Percentiles rank a stretch among this genome's conserved stretches.
Conservation (phyloP, 2,888 invertebrate species). For the Apotomis betuletana region DNA sequence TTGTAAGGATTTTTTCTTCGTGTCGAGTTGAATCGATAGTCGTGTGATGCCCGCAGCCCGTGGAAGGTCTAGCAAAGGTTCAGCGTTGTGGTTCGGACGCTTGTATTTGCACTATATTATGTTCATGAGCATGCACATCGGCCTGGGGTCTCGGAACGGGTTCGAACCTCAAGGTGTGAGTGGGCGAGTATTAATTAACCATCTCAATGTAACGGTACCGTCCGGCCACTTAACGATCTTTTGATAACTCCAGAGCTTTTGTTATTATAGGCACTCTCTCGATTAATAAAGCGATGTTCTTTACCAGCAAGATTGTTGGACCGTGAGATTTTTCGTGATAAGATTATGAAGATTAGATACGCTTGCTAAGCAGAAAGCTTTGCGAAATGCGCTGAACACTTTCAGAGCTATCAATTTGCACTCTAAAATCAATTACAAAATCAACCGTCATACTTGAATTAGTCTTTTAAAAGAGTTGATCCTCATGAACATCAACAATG, state of each 20-base stretch:
- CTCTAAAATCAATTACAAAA: slow-evolving; percentile 3
- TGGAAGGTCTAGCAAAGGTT: background rate
- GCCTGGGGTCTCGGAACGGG: slow-evolving; percentile 61
- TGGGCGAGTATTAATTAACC: slow-evolving; percentile 78
- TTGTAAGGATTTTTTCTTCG: slow-evolving; percentile 79
- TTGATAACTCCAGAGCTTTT: slow-evolving; percentile 63
- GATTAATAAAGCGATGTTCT: slow-evolving; percentile 61
- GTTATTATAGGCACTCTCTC: slow-evolving; percentile 59
- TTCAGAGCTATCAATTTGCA: background rate
- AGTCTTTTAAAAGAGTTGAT: slow-evolving; percentile 18
- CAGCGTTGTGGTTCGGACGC: slow-evolving; percentile 40
- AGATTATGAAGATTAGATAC: slow-evolving; percentile 58
- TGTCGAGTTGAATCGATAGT: slow-evolving; percentile 79
- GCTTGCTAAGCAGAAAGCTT: slow-evolving; percentile 48
- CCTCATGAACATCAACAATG: background rate
- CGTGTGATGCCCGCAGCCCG: slow-evolving; percentile 54
- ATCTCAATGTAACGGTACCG: slow-evolving; percentile 66
- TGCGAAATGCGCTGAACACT: slow-evolving; percentile 43
- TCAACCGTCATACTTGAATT: slow-evolving; percentile 3
- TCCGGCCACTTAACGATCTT: slow-evolving; percentile 67
- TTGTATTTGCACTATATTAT: slow-evolving; percentile 79
- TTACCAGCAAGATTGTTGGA: slow-evolving; percentile 47
- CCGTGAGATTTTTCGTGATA: slow-evolving; percentile 55
- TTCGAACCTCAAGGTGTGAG: slow-evolving; percentile 61
- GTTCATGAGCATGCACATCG: slow-evolving; percentile 66